A percentile compares a stretch with the other conserved stretches of the same genome.
Conservation (phyloP, 2,797 vertebrate genomes). For the Silurus lanzhouensis region DNA sequence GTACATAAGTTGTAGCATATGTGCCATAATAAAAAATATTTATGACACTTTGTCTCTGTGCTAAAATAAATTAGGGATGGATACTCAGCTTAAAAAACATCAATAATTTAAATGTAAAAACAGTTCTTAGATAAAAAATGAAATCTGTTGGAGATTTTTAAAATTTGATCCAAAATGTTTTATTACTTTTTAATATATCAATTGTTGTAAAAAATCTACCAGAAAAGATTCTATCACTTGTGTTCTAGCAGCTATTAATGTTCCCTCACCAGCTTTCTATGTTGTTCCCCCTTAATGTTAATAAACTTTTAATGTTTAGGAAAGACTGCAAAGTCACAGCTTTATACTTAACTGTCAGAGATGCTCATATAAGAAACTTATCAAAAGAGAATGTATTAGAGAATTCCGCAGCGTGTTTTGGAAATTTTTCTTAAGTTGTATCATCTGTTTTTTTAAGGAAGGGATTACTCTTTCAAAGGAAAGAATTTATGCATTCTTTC, state of each 20-base stretch:
- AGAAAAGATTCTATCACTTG: not conserved
- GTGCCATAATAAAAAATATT: not conserved
- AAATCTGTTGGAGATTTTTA: not conserved
- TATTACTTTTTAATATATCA: too few species aligned
- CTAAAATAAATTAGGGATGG: not conserved
- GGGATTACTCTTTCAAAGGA: not conserved
- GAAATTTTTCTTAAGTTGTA: not conserved
- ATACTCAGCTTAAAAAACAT: not conserved
- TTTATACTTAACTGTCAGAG: not conserved
- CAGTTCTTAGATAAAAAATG: not conserved
- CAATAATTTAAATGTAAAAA: not conserved
- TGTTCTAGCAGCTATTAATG: not conserved
- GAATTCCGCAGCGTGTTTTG: not conserved
- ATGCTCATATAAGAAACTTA: not conserved
- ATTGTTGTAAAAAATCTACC: not conserved
- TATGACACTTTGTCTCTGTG: not conserved
- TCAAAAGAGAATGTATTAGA: not conserved
- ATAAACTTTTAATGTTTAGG: not conserved
- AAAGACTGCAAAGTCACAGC: not conserved
- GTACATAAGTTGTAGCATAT: not conserved
- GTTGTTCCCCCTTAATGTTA: not conserved
- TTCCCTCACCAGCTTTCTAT: not conserved
- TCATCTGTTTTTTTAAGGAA: not conserved
- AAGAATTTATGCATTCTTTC: conserved; percentile 8
- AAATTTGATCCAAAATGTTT: too few species aligned